Evolutionary conservation across 2,797 vertebrate species (phyloP).

Genomic region (Champsocephalus gunnari): DNA sequence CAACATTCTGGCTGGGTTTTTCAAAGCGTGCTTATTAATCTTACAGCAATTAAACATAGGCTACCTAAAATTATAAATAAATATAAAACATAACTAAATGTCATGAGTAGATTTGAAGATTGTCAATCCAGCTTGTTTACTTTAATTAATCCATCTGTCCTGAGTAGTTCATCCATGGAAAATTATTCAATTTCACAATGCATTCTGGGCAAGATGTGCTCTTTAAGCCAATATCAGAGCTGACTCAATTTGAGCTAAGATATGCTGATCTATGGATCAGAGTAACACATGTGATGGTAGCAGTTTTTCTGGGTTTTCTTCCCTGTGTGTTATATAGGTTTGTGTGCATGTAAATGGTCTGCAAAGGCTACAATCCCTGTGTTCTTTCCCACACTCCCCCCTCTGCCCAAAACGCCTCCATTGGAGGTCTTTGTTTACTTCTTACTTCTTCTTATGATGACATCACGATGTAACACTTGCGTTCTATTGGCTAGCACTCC

Average conservation of each 20-base stretch:
- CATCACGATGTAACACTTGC: too few relatives aligned
- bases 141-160: not conserved
- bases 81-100: not conserved
- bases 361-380: too few relatives aligned
- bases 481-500: too few relatives aligned
- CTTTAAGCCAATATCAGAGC: not conserved
- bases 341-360: too few relatives aligned
- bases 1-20: not conserved
- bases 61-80: too few relatives aligned
- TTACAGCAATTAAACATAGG: slow-evolving; percentile 5
- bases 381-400: too few relatives aligned
- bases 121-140: not conserved
- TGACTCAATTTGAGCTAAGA: not conserved
- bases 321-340: too few relatives aligned
- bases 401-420: too few relatives aligned
- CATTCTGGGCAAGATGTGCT: not conserved
- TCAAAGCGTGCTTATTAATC: slow-evolving; percentile 6
- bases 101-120: not conserved
- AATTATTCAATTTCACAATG: not conserved
- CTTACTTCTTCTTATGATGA: too few relatives aligned
- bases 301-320: too few relatives aligned
- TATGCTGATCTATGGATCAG: not conserved
- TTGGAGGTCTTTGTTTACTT: too few relatives aligned
- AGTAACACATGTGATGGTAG: not conserved
- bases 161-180: not conserved